Conservation (phyloP, 2,113 vertebrate species). For the Aleadryas rufinucha region DNA sequence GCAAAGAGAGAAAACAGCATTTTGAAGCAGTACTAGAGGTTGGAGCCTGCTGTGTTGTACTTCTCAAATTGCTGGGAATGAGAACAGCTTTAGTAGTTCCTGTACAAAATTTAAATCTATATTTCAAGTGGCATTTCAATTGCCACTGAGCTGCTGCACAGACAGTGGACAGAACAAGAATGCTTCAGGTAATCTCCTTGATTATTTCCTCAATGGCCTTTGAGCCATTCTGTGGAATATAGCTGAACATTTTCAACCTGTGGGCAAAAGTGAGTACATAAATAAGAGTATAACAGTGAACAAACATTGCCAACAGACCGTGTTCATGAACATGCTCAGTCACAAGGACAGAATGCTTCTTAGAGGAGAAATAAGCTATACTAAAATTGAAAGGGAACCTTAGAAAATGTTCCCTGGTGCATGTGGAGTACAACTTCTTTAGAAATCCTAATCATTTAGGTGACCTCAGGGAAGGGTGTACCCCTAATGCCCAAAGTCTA, state of each 20-base stretch:
- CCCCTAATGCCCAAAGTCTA: neutral
- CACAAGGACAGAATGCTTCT: neutral
- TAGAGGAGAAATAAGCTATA: neutral
- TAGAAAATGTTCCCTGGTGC: neutral
- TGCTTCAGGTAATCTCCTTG: neutral
- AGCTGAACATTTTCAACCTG: neutral
- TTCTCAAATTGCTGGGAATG: neutral
- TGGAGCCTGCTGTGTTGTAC: neutral
- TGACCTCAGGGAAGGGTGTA: fast-evolving
- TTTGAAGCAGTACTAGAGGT: neutral
- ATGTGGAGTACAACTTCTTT: neutral
- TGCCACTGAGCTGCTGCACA: neutral
- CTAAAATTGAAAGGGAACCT: neutral
- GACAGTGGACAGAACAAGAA: neutral
- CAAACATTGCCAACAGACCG: neutral
- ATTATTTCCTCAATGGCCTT: neutral
- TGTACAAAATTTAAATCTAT: neutral
- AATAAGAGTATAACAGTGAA: neutral
- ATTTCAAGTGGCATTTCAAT: neutral
- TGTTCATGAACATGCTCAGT: neutral
- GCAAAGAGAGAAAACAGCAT: neutral
- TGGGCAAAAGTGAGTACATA: neutral
- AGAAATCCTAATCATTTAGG: fast-evolving
- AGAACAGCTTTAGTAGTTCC: neutral
- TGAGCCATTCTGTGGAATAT: neutral